These are phyloP conservation scores for Mycteria americana DNA, from an alignment of 2,797 vertebrate species.

Conservation along the genomic window DNA sequence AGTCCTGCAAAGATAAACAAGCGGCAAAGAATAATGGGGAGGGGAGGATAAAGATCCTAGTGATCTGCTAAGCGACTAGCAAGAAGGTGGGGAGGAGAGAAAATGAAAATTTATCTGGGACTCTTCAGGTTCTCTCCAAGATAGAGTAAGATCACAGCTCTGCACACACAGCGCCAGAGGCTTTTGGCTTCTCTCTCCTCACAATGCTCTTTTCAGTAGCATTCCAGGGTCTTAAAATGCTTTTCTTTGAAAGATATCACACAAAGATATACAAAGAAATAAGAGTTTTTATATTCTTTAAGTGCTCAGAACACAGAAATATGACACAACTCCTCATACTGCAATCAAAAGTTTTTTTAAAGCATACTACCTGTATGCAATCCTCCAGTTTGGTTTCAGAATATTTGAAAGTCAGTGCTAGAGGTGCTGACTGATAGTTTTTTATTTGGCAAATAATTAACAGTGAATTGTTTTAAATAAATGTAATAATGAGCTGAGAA, in stretches of 20 bases:
- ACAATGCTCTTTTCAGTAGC: accelerated
- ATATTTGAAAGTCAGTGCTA: not conserved
- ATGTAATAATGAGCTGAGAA: not conserved
- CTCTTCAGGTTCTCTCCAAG: not conserved
- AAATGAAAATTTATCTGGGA: not conserved
- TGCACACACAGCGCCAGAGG: not conserved
- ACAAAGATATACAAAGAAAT: not conserved
- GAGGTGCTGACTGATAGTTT: not conserved
- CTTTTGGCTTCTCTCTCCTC: not conserved
- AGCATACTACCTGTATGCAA: not conserved
- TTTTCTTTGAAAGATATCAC: not conserved
- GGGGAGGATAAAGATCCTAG: not conserved
- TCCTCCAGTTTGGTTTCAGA: not conserved
- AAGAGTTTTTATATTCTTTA: not conserved
- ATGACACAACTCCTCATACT: not conserved
- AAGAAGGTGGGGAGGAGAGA: not conserved
- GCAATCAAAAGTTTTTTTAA: not conserved
- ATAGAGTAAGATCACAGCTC: not conserved
- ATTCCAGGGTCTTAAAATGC: not conserved
- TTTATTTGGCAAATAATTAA: not conserved
- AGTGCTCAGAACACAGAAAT: not conserved
- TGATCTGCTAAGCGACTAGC: not conserved
- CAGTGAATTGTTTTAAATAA: not conserved
- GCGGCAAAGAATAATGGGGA: not conserved
- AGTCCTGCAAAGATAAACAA: not conserved